Percentiles rank a stretch among this genome's conserved stretches.
Evolutionary conservation across 2,888 invertebrate species (phyloP).

Genomic region (Drosophila paramelanica): DNA sequence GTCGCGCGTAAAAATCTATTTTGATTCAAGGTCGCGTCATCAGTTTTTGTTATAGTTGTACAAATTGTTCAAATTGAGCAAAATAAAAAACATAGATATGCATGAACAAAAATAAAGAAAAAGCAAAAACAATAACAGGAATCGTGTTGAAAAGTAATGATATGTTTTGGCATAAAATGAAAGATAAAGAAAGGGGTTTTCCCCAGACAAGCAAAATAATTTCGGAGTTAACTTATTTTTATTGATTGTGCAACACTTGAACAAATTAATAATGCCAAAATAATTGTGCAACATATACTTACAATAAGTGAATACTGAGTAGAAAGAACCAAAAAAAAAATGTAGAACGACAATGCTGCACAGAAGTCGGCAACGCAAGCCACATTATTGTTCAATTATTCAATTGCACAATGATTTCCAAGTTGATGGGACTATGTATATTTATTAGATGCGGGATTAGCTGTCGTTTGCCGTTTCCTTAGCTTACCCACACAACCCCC

Average conservation of each 20-base stretch:
- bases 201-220: no score
- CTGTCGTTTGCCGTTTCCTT: slow-evolving; percentile 37
- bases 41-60: slow-evolving; percentile 54
- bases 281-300: slow-evolving; percentile 14
- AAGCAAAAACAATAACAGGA: neutral
- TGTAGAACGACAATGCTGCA: slow-evolving; percentile 30
- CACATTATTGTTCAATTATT: slow-evolving; percentile 75
- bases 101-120: neutral
- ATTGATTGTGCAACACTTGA: neutral
- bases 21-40: slow-evolving; percentile 77
- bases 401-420: slow-evolving; percentile 63
- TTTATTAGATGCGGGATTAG: slow-evolving; percentile 67
- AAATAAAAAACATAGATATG: neutral
- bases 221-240: neutral
- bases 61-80: slow-evolving; percentile 25
- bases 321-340: slow-evolving; percentile 1
- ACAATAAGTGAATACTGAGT: neutral
- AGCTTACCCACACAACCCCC: slow-evolving; percentile 15
- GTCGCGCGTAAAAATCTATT: slow-evolving; percentile 73
- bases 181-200: neutral
- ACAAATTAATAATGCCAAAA: neutral
- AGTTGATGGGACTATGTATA: slow-evolving; percentile 28
- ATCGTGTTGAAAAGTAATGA: neutral
- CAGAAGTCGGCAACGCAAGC: slow-evolving; percentile 26
- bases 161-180: neutral